Conservation (phyloP, 2,113 vertebrate species). For the Rattus rattus region DNA sequence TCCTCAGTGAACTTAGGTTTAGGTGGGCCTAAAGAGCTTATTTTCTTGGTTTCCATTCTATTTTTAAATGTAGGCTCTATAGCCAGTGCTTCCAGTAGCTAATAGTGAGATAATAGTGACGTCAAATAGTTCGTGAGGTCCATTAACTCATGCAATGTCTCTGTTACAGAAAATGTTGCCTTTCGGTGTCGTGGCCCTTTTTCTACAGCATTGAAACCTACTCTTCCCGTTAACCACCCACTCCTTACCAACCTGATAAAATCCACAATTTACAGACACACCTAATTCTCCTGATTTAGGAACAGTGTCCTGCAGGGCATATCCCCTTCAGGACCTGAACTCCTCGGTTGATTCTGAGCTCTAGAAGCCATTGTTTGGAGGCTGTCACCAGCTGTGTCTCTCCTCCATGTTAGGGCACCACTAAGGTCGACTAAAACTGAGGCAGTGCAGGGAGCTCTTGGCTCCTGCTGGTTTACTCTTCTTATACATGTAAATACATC, state of each 20-base stretch:
- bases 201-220: constrained; percentile 8
- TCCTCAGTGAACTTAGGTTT: background rate
- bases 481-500: constrained; percentile 1
- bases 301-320: background rate
- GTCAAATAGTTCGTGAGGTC: background rate
- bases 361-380: background rate
- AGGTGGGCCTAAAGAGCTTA: background rate
- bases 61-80: background rate
- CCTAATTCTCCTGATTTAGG: background rate
- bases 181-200: background rate
- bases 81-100: background rate
- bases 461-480: constrained; percentile 9
- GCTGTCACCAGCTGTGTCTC: background rate
- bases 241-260: background rate
- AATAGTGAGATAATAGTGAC: background rate
- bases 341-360: background rate
- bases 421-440: background rate
- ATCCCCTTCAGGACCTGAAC: background rate
- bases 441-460: background rate
- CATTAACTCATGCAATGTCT: background rate
- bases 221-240: background rate
- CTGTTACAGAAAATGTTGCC: background rate
- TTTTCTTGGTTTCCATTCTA: constrained; percentile 7
- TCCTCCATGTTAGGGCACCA: background rate
- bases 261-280: background rate